These are phyloP conservation scores for Karalla daura DNA, from an alignment of 2,797 vertebrate genomes.

Conservation along the genomic window DNA sequence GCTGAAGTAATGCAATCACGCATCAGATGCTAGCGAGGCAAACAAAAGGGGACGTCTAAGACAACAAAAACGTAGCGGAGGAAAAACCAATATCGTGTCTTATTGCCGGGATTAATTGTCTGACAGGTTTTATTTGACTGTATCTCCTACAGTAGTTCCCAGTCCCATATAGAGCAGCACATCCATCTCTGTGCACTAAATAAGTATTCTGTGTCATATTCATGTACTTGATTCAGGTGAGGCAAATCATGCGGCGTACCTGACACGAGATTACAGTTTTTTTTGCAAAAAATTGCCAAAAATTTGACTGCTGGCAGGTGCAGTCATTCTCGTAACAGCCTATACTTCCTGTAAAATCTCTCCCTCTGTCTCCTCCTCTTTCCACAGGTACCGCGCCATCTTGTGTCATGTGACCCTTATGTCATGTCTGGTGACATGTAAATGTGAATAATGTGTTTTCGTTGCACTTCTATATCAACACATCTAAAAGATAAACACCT, in stretches of 20 bases:
- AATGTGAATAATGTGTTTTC: too few relatives aligned
- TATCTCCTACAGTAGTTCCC: not conserved
- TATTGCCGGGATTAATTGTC: conserved; percentile 4
- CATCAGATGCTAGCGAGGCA: conserved; percentile 14
- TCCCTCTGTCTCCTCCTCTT: too few relatives aligned
- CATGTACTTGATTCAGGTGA: not conserved
- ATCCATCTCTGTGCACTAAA: not conserved
- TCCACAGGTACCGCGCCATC: too few relatives aligned
- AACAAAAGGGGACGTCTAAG: not conserved
- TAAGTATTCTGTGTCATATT: not conserved
- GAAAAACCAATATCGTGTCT: not conserved
- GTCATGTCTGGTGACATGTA: too few relatives aligned
- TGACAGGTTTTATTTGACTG: not conserved
- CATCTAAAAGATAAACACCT: too few relatives aligned
- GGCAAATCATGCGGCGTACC: not conserved
- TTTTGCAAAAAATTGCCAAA: too few relatives aligned
- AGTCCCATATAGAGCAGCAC: not conserved
- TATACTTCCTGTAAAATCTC: too few relatives aligned
- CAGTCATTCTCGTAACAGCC: too few relatives aligned
- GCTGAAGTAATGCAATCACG: not conserved
- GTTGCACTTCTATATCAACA: too few relatives aligned
- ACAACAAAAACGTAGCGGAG: conserved; percentile 9
- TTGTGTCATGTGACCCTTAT: too few relatives aligned
- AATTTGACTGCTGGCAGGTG: too few relatives aligned
- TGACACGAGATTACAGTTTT: too few relatives aligned